phyloP scores from a whole-genome alignment of 2,888 invertebrate species.

The Aethes cnicana region DNA sequence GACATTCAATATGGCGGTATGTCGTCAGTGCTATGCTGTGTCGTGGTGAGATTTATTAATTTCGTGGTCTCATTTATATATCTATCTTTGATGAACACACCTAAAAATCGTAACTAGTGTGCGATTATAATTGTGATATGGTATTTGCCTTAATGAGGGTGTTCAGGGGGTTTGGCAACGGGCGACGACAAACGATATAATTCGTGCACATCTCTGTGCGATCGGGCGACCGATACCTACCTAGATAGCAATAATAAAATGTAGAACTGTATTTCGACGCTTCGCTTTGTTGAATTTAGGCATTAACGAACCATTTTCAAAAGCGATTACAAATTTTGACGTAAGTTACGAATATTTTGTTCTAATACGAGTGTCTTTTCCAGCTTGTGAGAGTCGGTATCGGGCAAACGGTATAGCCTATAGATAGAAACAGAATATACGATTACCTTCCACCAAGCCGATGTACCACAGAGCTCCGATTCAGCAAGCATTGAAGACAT shows the following conservation, averaged over 20 bases:
- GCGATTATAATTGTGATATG: conserved; percentile 40
- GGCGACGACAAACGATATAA: conserved; percentile 59
- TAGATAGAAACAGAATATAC: conserved; percentile 62
- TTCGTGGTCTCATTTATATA: conserved; percentile 57
- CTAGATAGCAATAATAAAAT: conserved; percentile 65
- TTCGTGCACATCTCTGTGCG: conserved; percentile 60
- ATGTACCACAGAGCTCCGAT: conserved; percentile 84
- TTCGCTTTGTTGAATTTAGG: conserved; percentile 50
- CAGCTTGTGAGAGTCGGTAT: conserved; percentile 61
- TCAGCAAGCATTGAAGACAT: conserved; percentile 95
- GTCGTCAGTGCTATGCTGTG: conserved; percentile 98
- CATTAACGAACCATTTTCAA: conserved; percentile 33
- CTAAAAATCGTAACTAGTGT: conserved; percentile 44
- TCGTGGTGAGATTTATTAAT: conserved; percentile 91
- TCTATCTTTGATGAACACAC: conserved; percentile 47
- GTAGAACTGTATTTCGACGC: conserved; percentile 51
- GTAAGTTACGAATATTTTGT: conserved; percentile 32
- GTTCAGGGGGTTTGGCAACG: conserved; percentile 37
- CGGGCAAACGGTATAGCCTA: conserved; percentile 39
- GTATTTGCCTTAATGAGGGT: conserved; percentile 43
- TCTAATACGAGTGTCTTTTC: conserved; percentile 57
- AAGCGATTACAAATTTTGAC: conserved; percentile 8
- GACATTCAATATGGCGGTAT: conserved; percentile 97
- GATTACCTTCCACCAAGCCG: conserved; percentile 60
- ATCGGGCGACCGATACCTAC: conserved; percentile 63